Evolutionary conservation across 2,797 vertebrate species (phyloP), one percentile per base, ranked within the genome.

Genomic region (Brachyalestes nurse): DNA sequence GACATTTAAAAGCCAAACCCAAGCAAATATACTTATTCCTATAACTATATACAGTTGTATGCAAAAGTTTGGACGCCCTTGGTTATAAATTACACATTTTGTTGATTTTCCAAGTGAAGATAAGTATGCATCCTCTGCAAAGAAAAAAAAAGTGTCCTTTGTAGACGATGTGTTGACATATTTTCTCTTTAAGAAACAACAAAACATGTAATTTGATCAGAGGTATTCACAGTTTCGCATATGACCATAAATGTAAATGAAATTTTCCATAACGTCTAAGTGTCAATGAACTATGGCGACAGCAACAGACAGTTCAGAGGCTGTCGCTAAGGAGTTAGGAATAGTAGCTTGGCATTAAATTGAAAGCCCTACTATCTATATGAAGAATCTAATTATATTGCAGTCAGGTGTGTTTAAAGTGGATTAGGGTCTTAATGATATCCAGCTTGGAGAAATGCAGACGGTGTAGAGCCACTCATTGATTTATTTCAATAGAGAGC

Each of bases 1-100:
- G 49, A 70, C 67, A 51, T 72, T 72, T 55, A 72, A 53, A 55
- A 72, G 38, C 16, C 69, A 51, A 72, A 72, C 4, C 13, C 13
- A 10, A 51, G 14, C 47, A 51, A 72, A 71, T 51, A 53, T n/a
- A 25, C 13, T 55, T 0, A 5, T 17, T 19, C 8, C 19, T 55
- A 28, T 1, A 53, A 70, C 49, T 49, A 28, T 6, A 19, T 8
- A 38, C 8, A 38, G 28, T 7, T 17, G 23, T 12, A 49, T 49
- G 47, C 47, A 13, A 49, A 49, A 7, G 10, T 49, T 13, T 49
- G 47, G 47, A 13, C 12, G 10, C 47, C 47, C 10, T 51, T 51
- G 13, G 47, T 13, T 1, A n/a, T n/a, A 51, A 51, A 51, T 13
- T 51, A 51, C 13, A 51, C 1, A 12, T 14, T 51, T 51, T 51